Conservation (phyloP, 2,888 invertebrate genomes). For the Argynnis bischoffii region DNA sequence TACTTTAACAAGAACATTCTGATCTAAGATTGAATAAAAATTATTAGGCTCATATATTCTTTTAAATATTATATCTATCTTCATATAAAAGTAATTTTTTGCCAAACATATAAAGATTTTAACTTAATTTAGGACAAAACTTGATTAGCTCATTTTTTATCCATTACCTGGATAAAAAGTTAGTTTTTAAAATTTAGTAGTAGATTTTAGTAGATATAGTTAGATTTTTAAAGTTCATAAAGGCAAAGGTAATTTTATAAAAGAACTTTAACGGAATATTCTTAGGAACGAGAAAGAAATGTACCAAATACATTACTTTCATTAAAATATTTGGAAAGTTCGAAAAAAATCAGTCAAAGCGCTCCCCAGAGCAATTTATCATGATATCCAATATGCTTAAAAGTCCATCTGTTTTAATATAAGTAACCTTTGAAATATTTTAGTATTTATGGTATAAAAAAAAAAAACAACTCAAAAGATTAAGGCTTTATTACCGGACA, state of each 20-base stretch:
- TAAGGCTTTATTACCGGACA: too few relatives aligned
- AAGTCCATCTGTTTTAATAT: constrained; percentile 25
- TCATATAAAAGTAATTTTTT: too few relatives aligned
- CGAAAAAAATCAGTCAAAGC: constrained; percentile 8
- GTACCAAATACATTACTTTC: constrained; percentile 6
- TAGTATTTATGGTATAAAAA: constrained; percentile 1
- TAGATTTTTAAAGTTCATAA: background rate
- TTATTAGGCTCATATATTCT: too few relatives aligned
- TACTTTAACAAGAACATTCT: too few relatives aligned
- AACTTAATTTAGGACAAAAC: too few relatives aligned
- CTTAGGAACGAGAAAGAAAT: constrained; percentile 5
- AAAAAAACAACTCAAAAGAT: background rate
- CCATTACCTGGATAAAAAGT: too few relatives aligned
- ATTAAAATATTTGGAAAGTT: constrained; percentile 19
- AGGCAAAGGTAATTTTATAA: constrained; percentile 3
- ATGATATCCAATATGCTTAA: constrained; percentile 22
- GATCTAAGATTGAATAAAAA: too few relatives aligned
- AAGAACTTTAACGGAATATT: constrained; percentile 8
- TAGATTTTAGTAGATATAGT: too few relatives aligned
- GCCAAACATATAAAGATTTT: too few relatives aligned
- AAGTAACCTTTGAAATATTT: constrained; percentile 10
- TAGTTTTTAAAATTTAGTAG: background rate
- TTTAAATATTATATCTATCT: too few relatives aligned
- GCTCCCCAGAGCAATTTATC: constrained; percentile 23
- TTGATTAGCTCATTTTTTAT: too few relatives aligned